phyloP scores from a whole-genome alignment of 2,888 invertebrate genomes.

The Salticus scenicus region DNA sequence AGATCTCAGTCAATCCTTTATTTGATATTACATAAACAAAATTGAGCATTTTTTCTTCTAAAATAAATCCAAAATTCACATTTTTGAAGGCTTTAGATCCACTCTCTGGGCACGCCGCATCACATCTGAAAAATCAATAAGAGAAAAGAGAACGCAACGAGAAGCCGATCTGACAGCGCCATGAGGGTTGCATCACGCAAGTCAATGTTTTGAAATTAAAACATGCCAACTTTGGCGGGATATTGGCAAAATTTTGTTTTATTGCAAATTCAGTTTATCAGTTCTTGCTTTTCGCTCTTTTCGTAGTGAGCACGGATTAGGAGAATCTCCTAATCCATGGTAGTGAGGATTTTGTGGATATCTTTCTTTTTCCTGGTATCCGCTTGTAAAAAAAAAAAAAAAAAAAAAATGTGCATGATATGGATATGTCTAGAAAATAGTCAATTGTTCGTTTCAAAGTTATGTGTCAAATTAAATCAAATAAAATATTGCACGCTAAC shows the following conservation, averaged over 20 bases:
- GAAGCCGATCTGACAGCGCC: constrained; percentile 2
- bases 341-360: no score
- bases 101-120: constrained; percentile 12
- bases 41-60: not conserved
- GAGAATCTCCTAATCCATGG: no score
- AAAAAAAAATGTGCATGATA: no score
- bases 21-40: not conserved
- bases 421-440: no score
- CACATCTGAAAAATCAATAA: constrained; percentile 12
- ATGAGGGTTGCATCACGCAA: not conserved
- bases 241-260: no score
- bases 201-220: not conserved
- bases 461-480: no score
- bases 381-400: no score
- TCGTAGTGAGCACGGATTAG: not conserved
- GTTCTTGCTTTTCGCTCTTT: no score
- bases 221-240: not conserved
- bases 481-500: no score
- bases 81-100: not conserved
- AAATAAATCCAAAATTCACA: not conserved
- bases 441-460: no score
- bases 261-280: no score
- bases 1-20: not conserved
- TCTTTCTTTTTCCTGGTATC: no score
- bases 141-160: not conserved